Evolutionary conservation across 2,113 vertebrate species (phyloP), one percentile per base, ranked within the genome.

Genomic region (Stictonetta naevosa): DNA sequence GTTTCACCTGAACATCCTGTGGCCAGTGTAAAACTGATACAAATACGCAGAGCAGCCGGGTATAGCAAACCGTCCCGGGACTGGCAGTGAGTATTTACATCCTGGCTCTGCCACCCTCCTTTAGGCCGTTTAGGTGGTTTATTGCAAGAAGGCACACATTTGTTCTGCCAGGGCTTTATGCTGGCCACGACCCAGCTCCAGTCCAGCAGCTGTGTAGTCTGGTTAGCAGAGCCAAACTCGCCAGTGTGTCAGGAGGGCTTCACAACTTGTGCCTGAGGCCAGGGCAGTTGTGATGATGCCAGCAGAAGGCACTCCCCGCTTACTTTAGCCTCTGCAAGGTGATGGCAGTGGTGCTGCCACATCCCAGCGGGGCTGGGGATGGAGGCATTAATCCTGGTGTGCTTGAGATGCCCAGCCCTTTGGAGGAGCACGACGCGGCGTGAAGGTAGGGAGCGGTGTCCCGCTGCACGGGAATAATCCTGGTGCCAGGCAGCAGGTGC

Each of bases 1-100:
- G 44, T 92, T 89, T 80, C 44, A 85, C 69, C 79, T 74, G 73
- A 84, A 59, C 34, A 9, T 86, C 68, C 40, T 82, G 55, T 25
- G 28, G 50, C 60, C 81, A 29, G 17, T 52, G 38, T 88, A 77
- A 93, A 92, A 76, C 15, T n/a, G 53, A 56, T 7, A 0, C 23
- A 31, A 60, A 64, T 62, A 18, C 33, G 26, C 36, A 40, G 63
- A 36, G 34, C 13, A 25, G 31, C 46, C 71, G 64, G 31, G 28
- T 66, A 9, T 12, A 73, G 64, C 26, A 66, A 64, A 83, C 53
- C 34, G 15, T 56, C 42, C 55, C n/a, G 63, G 33, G 68, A 68
- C 60, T 59, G 53, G 55, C 62, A 67, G 19, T 13, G 7, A 80
- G 50, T 26, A 26, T 83, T 80, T 31, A 10, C 36, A n/a, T 91